Conservation (phyloP, 1,140 invertebrate species). For the Potamilus streckersoni region DNA sequence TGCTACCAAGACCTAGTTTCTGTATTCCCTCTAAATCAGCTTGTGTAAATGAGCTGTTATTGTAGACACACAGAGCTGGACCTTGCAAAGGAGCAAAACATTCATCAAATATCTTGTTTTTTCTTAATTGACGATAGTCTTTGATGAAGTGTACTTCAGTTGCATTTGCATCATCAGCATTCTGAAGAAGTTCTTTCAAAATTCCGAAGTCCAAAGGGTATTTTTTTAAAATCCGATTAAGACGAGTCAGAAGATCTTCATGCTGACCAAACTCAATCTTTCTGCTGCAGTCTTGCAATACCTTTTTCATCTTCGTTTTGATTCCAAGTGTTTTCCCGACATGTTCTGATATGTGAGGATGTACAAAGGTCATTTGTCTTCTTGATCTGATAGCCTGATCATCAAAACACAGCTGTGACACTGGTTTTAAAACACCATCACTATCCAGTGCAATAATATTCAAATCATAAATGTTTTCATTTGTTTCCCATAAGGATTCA, state of each 20-base stretch:
- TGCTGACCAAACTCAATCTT: slow-evolving; percentile 23
- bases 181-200: slow-evolving; percentile 27
- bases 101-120: not conserved
- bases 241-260: slow-evolving; percentile 7
- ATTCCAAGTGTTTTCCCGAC: slow-evolving; percentile 1
- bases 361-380: slow-evolving; percentile 11
- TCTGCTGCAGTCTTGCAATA: not conserved
- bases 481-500: not conserved
- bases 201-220: slow-evolving; percentile 4
- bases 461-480: not conserved
- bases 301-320: not conserved
- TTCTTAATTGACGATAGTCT: not conserved
- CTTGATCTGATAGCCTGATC: slow-evolving; percentile 9
- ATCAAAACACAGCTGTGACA: slow-evolving; percentile 6
- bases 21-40: slow-evolving; percentile 16
- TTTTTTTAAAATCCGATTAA: slow-evolving; percentile 3
- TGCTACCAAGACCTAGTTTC: slow-evolving; percentile 11
- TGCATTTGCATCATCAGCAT: slow-evolving; percentile 19
- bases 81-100: slow-evolving; percentile 8
- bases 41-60: slow-evolving; percentile 8
- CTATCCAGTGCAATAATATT: slow-evolving; percentile 5
- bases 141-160: slow-evolving; percentile 9
- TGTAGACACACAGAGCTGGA: slow-evolving; percentile 22
- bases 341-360: slow-evolving; percentile 1
- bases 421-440: not conserved